Percentiles rank a stretch among this genome's conserved stretches.
Conservation (phyloP, 2,888 invertebrate genomes). For the Ennomos fuscantarius region DNA sequence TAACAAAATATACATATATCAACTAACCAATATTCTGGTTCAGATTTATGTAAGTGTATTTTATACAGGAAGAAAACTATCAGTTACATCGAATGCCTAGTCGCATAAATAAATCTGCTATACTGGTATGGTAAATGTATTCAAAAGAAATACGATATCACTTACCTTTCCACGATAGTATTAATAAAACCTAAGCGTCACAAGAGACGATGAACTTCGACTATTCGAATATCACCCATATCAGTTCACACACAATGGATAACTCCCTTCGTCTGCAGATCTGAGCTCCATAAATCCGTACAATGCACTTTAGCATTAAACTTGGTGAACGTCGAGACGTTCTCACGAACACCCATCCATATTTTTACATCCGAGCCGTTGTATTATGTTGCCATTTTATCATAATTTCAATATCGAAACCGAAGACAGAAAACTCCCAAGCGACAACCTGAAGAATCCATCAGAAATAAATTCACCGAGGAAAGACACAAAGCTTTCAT, state of each 20-base stretch:
- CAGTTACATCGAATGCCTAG: too few relatives aligned
- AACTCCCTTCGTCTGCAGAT: constrained; percentile 21
- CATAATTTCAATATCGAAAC: constrained; percentile 44
- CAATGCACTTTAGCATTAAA: constrained; percentile 39
- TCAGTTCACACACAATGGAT: constrained; percentile 28
- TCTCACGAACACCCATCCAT: constrained; percentile 22
- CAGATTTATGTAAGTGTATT: too few relatives aligned
- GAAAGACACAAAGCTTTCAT: constrained; percentile 32
- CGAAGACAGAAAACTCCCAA: constrained; percentile 33
- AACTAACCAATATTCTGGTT: too few relatives aligned
- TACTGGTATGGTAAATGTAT: too few relatives aligned
- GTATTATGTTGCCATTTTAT: constrained; percentile 39
- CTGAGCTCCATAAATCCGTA: constrained; percentile 31
- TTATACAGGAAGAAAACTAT: too few relatives aligned
- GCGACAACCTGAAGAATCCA: constrained; percentile 31
- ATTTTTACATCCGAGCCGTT: constrained; percentile 31
- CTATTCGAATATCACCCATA: constrained; percentile 15
- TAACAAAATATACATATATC: too few relatives aligned
- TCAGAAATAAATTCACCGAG: constrained; percentile 36
- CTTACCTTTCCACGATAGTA: constrained; percentile 15
- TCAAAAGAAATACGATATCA: too few relatives aligned
- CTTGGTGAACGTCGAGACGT: constrained; percentile 22
- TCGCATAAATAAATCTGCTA: too few relatives aligned
- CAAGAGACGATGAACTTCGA: constrained; percentile 21
- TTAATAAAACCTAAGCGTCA: constrained; percentile 16